These are phyloP conservation scores for Apotomis betuletana DNA, from an alignment of 2,888 invertebrate species.

Conservation along the genomic window DNA sequence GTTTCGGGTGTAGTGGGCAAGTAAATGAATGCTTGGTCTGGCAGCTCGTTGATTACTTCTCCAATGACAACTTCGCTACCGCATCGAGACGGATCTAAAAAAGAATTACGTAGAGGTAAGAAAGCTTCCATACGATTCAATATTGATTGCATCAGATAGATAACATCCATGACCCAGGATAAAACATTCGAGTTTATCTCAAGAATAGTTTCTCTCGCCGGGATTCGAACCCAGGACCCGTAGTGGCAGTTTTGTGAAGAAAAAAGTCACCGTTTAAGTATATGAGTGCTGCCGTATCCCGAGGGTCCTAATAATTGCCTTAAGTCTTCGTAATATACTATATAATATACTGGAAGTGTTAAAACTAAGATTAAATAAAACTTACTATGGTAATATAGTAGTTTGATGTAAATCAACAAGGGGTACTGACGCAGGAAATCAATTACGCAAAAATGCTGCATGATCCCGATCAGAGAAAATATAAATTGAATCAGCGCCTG, in stretches of 20 bases:
- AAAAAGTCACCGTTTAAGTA: too few relatives aligned
- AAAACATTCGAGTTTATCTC: too few relatives aligned
- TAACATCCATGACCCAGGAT: too few relatives aligned
- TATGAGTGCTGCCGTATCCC: too few relatives aligned
- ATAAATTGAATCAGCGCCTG: conserved; percentile 22
- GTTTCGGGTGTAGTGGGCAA: conserved; percentile 58
- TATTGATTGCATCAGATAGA: too few relatives aligned
- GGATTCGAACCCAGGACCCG: too few relatives aligned
- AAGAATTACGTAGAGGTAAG: not conserved
- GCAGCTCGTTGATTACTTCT: conserved; percentile 58
- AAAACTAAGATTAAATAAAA: not conserved
- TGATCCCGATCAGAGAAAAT: not conserved
- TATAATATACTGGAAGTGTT: too few relatives aligned
- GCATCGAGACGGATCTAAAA: conserved; percentile 64
- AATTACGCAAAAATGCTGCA: conserved; percentile 9
- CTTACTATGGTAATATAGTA: conserved; percentile 27
- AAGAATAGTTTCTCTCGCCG: too few relatives aligned
- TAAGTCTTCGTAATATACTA: too few relatives aligned
- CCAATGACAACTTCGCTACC: conserved; percentile 66
- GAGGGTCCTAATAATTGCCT: too few relatives aligned
- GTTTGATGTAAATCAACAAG: conserved; percentile 12
- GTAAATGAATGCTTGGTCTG: conserved; percentile 66
- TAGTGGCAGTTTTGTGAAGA: too few relatives aligned
- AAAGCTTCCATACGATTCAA: too few relatives aligned
- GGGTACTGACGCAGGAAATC: conserved; percentile 7